Base-by-base conservation (phyloP, 1,140 invertebrate genomes). In the Cylas formicarius region DNA sequence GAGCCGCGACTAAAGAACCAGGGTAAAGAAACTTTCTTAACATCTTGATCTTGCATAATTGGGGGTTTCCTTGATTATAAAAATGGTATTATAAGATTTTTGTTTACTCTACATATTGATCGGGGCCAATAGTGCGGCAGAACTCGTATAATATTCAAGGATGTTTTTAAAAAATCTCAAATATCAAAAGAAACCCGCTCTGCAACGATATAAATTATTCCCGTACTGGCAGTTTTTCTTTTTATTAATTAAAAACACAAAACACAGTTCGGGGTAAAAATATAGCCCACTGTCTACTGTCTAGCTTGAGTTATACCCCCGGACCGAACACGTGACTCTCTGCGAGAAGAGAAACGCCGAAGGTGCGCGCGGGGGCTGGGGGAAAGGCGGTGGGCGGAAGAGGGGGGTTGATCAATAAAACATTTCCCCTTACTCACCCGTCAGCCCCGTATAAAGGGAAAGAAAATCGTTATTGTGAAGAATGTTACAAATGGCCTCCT, bases 371-470 rank as follows among this genome's bases (percentile, higher is more conserved):
- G 51, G 44, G 50, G 50, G 50, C 42, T 40, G 34, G 50, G 44
- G 9, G 35, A 37, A 35, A 47, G 29, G 35, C 42, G 31, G 42
- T n/a, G 4, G 9, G 13, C 13, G 14, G 38, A n/a, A 52, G 47
- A 52, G 51, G 53, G 55, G 55, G 57, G 50, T 52, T 62, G 60
- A 62, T 62, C 60, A 62, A 62, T 62, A 62, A 61, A 62, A 60
- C 60, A 62, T 57, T 55, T 55, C 54, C 53, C 57, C 56, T 53
- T 48, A 48, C 44, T 44, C 50, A 28, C 41, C 38, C 23, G 32
- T 42, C 29, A 37, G 44, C 49, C 39, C 29, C 41, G 36, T 38
- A 42, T 45, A 40, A 47, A 55, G 28, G 53, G 56, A 60, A 61
- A 58, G 58, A 61, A 61, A 61, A 61, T 61, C 58, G 58, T 61